Evolutionary conservation across 2,797 vertebrate species (phyloP).

Genomic region (Chiloscyllium punctatum): DNA sequence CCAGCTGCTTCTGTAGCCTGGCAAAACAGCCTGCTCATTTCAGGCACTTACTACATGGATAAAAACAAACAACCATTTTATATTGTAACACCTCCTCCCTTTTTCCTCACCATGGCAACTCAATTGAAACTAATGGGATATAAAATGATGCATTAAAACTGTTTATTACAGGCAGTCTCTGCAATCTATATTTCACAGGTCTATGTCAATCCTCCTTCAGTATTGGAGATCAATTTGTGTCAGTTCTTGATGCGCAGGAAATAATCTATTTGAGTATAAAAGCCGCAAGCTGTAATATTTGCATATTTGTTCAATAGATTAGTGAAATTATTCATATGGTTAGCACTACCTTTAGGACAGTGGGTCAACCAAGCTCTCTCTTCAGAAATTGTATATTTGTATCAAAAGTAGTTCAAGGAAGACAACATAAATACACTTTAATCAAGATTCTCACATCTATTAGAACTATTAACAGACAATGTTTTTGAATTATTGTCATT

Average conservation of each 20-base stretch:
- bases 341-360: background rate
- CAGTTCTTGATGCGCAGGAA: background rate
- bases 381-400: background rate
- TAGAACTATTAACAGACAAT: background rate
- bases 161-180: constrained; percentile 24
- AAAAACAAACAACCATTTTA: background rate
- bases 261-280: constrained; percentile 1
- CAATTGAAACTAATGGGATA: constrained; percentile 33
- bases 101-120: background rate
- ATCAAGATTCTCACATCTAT: background rate
- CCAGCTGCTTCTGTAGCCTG: background rate
- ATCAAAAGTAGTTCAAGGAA: constrained; percentile 5
- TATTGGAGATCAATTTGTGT: constrained; percentile 17
- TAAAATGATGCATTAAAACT: constrained; percentile 16
- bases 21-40: background rate
- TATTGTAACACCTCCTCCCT: background rate
- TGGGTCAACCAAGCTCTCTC: background rate
- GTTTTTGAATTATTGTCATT: background rate
- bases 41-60: background rate
- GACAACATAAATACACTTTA: background rate
- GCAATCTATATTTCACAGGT: constrained; percentile 14
- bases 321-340: background rate
- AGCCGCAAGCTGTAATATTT: background rate
- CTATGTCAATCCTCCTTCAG: background rate
- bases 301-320: constrained; percentile 8